A percentile compares a stretch with the other conserved stretches of the same genome.
phyloP scores from a whole-genome alignment of 2,797 vertebrate genomes.

The Pseudomugil tenellus region DNA sequence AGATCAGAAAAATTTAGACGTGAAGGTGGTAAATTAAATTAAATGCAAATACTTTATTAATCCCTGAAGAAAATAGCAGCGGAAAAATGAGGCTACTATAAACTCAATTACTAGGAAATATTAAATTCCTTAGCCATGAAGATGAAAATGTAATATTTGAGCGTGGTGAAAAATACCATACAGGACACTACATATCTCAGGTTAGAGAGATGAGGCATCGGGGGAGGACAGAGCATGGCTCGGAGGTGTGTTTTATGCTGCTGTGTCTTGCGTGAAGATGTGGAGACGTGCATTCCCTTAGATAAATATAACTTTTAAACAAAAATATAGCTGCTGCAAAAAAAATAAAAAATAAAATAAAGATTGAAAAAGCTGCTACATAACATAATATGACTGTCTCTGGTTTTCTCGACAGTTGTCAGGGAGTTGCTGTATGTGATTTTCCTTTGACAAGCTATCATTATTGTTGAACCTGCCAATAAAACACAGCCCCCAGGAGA shows the following conservation, averaged over 20 bases:
- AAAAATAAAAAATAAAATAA: no score
- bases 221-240: slow-evolving; percentile 2
- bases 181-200: slow-evolving; percentile 16
- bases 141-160: background rate
- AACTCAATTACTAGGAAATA: background rate
- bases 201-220: slow-evolving; percentile 4
- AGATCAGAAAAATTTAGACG: background rate
- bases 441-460: slow-evolving; percentile 63
- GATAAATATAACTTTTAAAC: slow-evolving; percentile 37
- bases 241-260: slow-evolving; percentile 6
- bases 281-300: background rate
- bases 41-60: no score
- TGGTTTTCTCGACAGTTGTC: slow-evolving; percentile 73
- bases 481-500: slow-evolving; percentile 44
- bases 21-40: background rate
- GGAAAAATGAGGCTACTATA: background rate
- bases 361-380: slow-evolving; percentile 35
- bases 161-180: slow-evolving; percentile 5
- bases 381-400: slow-evolving; percentile 53
- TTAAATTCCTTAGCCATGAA: background rate
- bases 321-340: slow-evolving; percentile 10
- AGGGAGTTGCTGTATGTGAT: slow-evolving; percentile 59
- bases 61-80: no score
- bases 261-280: slow-evolving; percentile 15
- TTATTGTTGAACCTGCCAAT: slow-evolving; percentile 69